Evolutionary conservation across 2,797 vertebrate genomes (phyloP), one percentile per base, ranked within the genome.

Genomic region (Sebastolobus alascanus): DNA sequence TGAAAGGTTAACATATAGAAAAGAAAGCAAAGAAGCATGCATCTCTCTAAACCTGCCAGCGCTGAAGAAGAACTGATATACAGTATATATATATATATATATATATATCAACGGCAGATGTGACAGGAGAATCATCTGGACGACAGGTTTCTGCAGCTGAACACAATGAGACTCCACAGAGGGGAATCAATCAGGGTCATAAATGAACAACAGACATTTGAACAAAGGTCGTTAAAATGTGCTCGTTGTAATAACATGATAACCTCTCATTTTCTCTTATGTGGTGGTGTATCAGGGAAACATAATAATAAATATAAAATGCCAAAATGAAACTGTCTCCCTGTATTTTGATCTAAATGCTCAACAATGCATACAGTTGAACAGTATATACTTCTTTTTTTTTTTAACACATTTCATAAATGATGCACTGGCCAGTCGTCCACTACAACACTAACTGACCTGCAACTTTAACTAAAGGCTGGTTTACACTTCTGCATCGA

Each of bases 141-240:
- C 8, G 18, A 52, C 46, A 50, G 46, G 46, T 52, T 52, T 52
- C 18, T 52, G 20, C 18, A 20, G 40, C 72, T 76, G 56, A 69
- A 50, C 35, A 38, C 54, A 46, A 4, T 67, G 13, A 61, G 68
- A 3, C 16, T 31, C 11, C 73, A 56, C 9, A 12, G 67, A 73
- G 64, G 35, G n/a, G 6, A 61, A 67, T 54, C 55, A 20, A 58
- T 67, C 22, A 43, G 27, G 46, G 20, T 18, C 20, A 54, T 25
- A 11, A 77, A 66, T 72, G 6, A 59, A 55, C 33, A 29, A 58
- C 46, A 52, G 46, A 64, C n/a, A 1, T 64, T 46, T 75, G 8
- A 65, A 76, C 14, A 59, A 31, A 71, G 31, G 22, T 10, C 6
- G 52, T 40, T 14, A 16, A 77, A 72, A 67, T 55, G 68, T 59